These are phyloP conservation scores for Deilephila porcellus DNA, from an alignment of 2,888 invertebrate genomes.

Conservation along the genomic window DNA sequence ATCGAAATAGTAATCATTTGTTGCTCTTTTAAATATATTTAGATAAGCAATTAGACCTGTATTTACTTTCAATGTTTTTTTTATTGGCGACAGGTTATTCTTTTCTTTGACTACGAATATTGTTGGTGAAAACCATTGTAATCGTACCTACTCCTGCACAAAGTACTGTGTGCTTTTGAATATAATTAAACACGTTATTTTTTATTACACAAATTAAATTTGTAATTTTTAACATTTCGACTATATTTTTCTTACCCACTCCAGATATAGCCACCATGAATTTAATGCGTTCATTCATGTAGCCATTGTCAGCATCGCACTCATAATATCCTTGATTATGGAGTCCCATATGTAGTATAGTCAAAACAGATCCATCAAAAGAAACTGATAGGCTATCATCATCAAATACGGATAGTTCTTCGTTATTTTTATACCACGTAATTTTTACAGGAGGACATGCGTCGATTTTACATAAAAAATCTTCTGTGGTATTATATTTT, in stretches of 20 bases:
- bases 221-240: neutral
- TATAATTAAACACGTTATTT: too few species aligned
- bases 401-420: constrained; percentile 36
- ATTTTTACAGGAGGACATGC: constrained; percentile 53
- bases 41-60: too few species aligned
- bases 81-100: too few species aligned
- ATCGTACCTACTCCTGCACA: too few species aligned
- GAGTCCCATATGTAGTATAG: constrained; percentile 50
- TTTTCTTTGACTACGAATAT: too few species aligned
- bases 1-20: too few species aligned
- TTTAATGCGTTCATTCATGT: constrained; percentile 37
- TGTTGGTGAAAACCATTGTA: too few species aligned
- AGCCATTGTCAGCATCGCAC: constrained; percentile 51
- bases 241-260: constrained; percentile 44
- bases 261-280: constrained; percentile 50
- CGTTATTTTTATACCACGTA: constrained; percentile 51
- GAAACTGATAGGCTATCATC: constrained; percentile 42
- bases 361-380: constrained; percentile 46
- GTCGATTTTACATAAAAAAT: constrained; percentile 49
- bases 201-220: too few species aligned
- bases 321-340: constrained; percentile 45
- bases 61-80: too few species aligned
- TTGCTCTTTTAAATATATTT: too few species aligned
- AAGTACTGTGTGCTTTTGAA: too few species aligned
- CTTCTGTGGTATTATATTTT: constrained; percentile 45